Percentiles rank a stretch among this genome's conserved stretches.
phyloP scores from a whole-genome alignment of 2,113 vertebrate genomes.

The Campylorhamphus procurvoides region DNA sequence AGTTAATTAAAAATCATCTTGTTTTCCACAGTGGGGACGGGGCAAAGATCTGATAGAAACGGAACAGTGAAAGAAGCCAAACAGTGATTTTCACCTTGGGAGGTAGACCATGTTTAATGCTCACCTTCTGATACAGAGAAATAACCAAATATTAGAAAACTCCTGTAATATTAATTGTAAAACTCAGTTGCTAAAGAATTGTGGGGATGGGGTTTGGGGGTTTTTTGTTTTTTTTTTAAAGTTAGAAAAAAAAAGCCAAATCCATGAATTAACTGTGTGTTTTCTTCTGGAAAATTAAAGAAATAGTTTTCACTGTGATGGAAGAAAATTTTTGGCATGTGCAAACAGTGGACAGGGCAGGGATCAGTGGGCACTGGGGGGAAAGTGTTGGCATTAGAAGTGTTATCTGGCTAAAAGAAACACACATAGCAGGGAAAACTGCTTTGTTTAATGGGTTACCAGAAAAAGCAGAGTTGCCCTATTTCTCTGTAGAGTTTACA shows the following conservation, averaged over 20 bases:
- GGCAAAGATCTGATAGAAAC: not conserved
- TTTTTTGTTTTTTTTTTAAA: not conserved
- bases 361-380: not conserved
- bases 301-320: too few relatives aligned
- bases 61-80: not conserved
- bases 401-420: not conserved
- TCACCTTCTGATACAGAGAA: not conserved
- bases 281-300: not conserved
- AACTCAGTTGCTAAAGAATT: not conserved
- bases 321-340: not conserved
- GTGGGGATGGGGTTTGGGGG: not conserved
- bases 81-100: not conserved
- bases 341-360: fast-evolving
- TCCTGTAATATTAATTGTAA: too few relatives aligned
- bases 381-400: not conserved
- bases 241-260: not conserved
- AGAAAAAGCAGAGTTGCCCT: not conserved
- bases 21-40: not conserved
- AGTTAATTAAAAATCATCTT: not conserved
- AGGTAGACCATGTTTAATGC: not conserved
- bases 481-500: not conserved
- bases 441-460: not conserved
- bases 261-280: not conserved
- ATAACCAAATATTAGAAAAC: not conserved
- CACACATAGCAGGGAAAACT: fast-evolving